Evolutionary conservation across 2,888 invertebrate genomes (phyloP).

Genomic region (Pachycephus smyrnensis): DNA sequence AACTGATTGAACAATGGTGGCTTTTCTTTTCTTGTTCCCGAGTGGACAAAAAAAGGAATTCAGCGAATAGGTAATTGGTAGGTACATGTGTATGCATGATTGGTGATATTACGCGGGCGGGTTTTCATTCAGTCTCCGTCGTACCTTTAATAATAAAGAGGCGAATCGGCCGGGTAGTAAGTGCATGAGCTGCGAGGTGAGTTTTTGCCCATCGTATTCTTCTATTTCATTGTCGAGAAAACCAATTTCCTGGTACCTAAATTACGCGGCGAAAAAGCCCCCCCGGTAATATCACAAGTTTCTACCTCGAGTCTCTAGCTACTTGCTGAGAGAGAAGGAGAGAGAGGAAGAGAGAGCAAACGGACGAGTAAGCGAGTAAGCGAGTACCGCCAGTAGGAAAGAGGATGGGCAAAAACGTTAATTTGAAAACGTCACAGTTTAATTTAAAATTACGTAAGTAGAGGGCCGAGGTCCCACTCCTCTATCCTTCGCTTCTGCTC

Average conservation of each 20-base stretch:
- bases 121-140: slow-evolving; percentile 17
- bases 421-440: slow-evolving; percentile 67
- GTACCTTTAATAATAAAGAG: slow-evolving; percentile 17
- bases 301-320: slow-evolving; percentile 55
- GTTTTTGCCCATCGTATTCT: slow-evolving; percentile 58
- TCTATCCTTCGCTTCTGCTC: not conserved
- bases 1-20: not conserved
- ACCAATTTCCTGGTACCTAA: slow-evolving; percentile 68
- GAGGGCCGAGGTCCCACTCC: slow-evolving; percentile 34
- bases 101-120: slow-evolving; percentile 25
- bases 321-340: slow-evolving; percentile 41
- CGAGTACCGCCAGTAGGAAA: slow-evolving; percentile 25
- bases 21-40: not conserved
- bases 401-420: slow-evolving; percentile 62
- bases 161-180: slow-evolving; percentile 4
- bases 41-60: not conserved
- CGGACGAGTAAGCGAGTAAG: slow-evolving; percentile 2
- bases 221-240: slow-evolving; percentile 68
- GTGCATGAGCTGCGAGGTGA: slow-evolving; percentile 12
- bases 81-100: not conserved
- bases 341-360: slow-evolving; percentile 29
- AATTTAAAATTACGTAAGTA: slow-evolving; percentile 66
- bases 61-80: not conserved
- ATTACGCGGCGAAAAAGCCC: slow-evolving; percentile 65
- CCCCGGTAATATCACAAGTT: slow-evolving; percentile 64